phyloP scores from a whole-genome alignment of 2,888 invertebrate species.

The Euzophera pinguis region DNA sequence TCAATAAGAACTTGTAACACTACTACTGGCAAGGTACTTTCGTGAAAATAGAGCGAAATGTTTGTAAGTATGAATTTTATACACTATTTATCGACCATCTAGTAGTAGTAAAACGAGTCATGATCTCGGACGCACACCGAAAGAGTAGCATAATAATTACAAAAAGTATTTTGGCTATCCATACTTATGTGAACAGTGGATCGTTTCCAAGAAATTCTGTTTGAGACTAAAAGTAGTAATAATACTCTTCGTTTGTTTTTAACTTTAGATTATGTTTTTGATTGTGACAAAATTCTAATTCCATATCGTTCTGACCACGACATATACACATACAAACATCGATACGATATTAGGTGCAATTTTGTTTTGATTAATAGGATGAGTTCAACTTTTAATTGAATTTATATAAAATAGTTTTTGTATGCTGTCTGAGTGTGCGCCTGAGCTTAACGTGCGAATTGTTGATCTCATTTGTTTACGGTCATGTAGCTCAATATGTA shows the following conservation, averaged over 20 bases:
- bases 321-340: too few species aligned
- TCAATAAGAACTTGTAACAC: constrained; percentile 11
- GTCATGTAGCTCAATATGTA: constrained; percentile 73
- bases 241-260: too few species aligned
- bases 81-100: neutral
- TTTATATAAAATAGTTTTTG: neutral
- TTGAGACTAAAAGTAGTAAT: too few species aligned
- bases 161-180: neutral
- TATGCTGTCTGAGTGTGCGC: neutral
- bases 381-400: too few species aligned
- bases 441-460: constrained; percentile 50
- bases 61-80: constrained; percentile 14
- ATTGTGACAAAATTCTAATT: too few species aligned
- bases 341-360: too few species aligned
- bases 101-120: constrained; percentile 18
- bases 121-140: constrained; percentile 6
- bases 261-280: too few species aligned
- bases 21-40: neutral
- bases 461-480: constrained; percentile 77
- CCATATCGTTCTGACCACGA: too few species aligned
- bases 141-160: neutral
- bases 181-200: too few species aligned
- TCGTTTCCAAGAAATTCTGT: neutral
- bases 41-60: neutral
- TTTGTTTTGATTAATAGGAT: too few species aligned